Percentiles rank a stretch among this genome's conserved stretches.
These are phyloP conservation scores for Dicroscelio sp. DNA, from an alignment of 2,888 invertebrate genomes.

Conservation along the genomic window DNA sequence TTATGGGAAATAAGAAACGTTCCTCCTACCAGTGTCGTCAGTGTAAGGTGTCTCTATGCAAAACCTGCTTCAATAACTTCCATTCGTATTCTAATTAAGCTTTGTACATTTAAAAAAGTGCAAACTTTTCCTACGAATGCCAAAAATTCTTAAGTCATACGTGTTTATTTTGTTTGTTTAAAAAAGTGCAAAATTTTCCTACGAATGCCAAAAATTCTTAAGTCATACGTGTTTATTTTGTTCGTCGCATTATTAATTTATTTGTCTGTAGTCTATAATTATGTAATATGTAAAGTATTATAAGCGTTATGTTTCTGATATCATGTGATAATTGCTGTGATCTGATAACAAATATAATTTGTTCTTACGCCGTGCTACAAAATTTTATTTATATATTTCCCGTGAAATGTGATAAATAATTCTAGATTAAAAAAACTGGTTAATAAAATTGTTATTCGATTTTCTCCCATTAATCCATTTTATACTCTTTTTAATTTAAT, in stretches of 20 bases:
- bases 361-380: background rate
- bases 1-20: background rate
- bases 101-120: background rate
- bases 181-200: background rate
- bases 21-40: background rate
- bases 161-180: background rate
- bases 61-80: background rate
- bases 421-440: too few species aligned
- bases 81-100: background rate
- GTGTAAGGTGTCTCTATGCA: slow-evolving; percentile 1
- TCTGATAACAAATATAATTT: background rate
- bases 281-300: background rate
- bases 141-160: background rate
- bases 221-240: background rate
- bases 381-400: background rate
- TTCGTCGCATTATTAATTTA: background rate
- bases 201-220: background rate
- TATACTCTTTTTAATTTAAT: background rate
- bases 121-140: background rate
- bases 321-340: background rate
- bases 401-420: background rate
- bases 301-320: background rate
- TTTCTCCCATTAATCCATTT: background rate
- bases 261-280: background rate
- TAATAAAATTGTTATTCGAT: background rate